Evolutionary conservation across 2,797 vertebrate genomes (phyloP), one percentile per base, ranked within the genome.

Genomic region (Bradypodion pumilum): DNA sequence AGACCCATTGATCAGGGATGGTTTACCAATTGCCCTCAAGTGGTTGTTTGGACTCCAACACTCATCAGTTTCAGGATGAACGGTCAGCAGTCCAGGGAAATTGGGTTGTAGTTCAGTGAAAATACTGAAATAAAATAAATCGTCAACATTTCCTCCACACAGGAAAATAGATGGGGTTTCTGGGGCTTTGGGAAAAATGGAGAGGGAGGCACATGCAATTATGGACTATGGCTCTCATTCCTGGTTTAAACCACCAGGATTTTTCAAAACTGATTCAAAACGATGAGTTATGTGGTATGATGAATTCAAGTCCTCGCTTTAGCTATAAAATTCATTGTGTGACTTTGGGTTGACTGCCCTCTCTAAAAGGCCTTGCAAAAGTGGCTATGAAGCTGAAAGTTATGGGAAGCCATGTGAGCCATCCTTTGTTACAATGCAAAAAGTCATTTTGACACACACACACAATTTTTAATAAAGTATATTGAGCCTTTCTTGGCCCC

Each of bases 391-490:
- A 21, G 16, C 37, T 12, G n/a, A 52, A 40, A 56, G 5, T 8
- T 3, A 35, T 12, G 10, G 37, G 8, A 8, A 66, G 44, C 5
- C 32, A n/a, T n/a, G 7, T 16, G n/a, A 15, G 1, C 49, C 29
- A 29, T 59, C 12, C 27, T 76, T 29, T 13, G 16, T 42, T 56
- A 49, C 52, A 59, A 69, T 42, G 63, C 76, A 37, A 83, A 35
- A 37, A 27, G 46, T 35, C 29, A 78, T 65, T 62, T 49, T 35
- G 35, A 60, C 46, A 76, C 62, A 29, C 68, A 46, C 59, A 52
- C 59, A 60, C 9, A 60, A 60, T 77, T 46, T 35, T n/a, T n/a
- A n/a, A 78, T 78, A 78, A 78, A 65, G 27, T 63, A 84, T 40
- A 49, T 49, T 52, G 35, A 40, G 27, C 23, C 19, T 49, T 73